Conservation (phyloP, 2,113 vertebrate species). For the Hepsetus odoe region DNA sequence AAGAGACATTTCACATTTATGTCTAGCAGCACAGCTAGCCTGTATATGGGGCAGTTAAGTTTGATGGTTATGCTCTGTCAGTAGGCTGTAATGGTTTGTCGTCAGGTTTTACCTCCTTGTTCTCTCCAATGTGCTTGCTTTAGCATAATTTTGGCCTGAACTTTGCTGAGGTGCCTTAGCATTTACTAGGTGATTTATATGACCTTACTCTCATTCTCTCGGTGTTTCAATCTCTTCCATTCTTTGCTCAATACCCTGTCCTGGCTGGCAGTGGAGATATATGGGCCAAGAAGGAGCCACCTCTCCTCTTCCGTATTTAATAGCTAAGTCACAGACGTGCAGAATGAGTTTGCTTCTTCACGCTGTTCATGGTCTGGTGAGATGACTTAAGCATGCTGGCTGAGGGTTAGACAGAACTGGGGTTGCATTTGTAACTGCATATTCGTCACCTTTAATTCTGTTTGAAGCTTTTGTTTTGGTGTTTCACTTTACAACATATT, state of each 20-base stretch:
- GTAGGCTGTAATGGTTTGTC: conserved; percentile 27
- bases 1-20: conserved; percentile 18
- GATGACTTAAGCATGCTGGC: no score
- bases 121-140: conserved; percentile 13
- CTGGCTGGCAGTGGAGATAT: neutral
- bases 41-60: conserved; percentile 34
- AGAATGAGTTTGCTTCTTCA: no score
- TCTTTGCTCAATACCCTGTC: no score
- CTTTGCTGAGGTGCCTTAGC: neutral
- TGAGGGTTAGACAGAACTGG: no score
- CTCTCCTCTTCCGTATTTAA: no score
- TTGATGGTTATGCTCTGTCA: conserved; percentile 22
- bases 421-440: no score
- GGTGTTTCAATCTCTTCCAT: neutral
- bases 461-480: no score
- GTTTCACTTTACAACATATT: no score
- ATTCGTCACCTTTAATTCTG: no score
- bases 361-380: no score
- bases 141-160: neutral
- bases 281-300: neutral
- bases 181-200: neutral
- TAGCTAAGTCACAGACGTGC: no score
- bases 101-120: conserved; percentile 21
- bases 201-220: neutral
- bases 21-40: conserved; percentile 20